Conservation (phyloP, 2,888 invertebrate species). For the Coelinius sp. region DNA sequence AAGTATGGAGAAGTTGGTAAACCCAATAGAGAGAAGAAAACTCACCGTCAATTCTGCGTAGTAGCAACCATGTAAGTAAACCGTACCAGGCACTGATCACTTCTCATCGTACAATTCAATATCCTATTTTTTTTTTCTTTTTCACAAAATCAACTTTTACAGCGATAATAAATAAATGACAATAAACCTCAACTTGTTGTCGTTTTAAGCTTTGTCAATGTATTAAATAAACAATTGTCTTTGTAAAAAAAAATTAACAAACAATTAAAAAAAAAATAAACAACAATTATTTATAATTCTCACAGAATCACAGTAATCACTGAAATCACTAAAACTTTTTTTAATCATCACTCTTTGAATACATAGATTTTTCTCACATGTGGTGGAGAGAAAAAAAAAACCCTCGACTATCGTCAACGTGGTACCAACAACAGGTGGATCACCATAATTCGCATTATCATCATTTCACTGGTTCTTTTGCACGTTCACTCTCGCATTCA, state of each 20-base stretch:
- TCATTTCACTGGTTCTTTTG: not conserved
- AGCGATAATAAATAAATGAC: not conserved
- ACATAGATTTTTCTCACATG: not conserved
- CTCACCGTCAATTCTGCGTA: constrained; percentile 61
- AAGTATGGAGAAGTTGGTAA: constrained; percentile 6
- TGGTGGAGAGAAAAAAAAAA: not conserved
- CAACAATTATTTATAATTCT: not conserved
- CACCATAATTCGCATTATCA: not conserved
- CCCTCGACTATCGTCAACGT: not conserved
- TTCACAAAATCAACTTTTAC: not conserved
- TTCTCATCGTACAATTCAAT: constrained; percentile 58
- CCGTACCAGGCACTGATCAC: constrained; percentile 59
- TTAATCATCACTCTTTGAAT: too few relatives aligned
- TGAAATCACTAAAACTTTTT: not conserved
- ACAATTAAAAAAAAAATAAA: not conserved
- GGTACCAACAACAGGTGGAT: not conserved
- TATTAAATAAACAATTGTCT: too few relatives aligned
- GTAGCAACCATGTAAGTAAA: constrained; percentile 53
- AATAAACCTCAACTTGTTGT: not conserved
- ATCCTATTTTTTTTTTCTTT: not conserved
- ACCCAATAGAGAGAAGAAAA: constrained; percentile 36
- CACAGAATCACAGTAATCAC: not conserved
- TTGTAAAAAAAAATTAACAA: not conserved
- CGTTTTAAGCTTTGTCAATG: too few relatives aligned
- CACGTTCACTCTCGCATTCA: not conserved